Evolutionary conservation across 1,140 invertebrate genomes (phyloP), one percentile per base, ranked within the genome.

Genomic region (Drosophila grimshawi): DNA sequence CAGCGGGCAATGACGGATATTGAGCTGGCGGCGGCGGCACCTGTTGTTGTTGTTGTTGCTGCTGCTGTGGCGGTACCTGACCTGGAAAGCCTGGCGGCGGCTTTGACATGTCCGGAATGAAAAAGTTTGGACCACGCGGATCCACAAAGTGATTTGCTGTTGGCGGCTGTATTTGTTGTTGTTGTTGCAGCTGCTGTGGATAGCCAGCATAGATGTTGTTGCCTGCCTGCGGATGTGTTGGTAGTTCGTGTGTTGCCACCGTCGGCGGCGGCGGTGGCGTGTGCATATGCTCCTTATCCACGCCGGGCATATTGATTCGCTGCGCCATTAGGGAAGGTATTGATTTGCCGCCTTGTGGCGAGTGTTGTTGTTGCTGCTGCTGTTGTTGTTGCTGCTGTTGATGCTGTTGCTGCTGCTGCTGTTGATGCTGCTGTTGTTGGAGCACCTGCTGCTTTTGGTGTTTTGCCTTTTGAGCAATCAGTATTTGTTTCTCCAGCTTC

Each of bases 21-120:
- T 72, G 76, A 7, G 61, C n/a, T 33, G 74, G 19, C 3, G 39
- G 72, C 33, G 46, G 66, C 8, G 60, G 75, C n/a, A 68, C 69
- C 11, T 67, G 78, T 8, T 52, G 71, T 7, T 73, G 71, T 7
- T 73, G 78, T 6, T 46, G 77, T 30, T 46, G 72, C 39, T 76
- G 85, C n/a, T 59, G 79, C 35, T 66, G 49, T 1, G 48, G 45
- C 45, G 79, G 52, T 7, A 61, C 59, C 33, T 78, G 81, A 8
- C 52, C 46, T 5, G 68, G 57, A 92, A 97, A 97, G 27, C 96
- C 96, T 27, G 96, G 97, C 0, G 97, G 97, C 4, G 97, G 97
- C 83, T 96, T 96, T 39, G 96, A 96, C 78, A 97, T 95, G 93
- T 97, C 97, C 35, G 96, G 96, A 86, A 97, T 86, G 39, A 94